Base-by-base conservation (phyloP, 2,113 vertebrate species). In the Ageneiosus marmoratus region DNA sequence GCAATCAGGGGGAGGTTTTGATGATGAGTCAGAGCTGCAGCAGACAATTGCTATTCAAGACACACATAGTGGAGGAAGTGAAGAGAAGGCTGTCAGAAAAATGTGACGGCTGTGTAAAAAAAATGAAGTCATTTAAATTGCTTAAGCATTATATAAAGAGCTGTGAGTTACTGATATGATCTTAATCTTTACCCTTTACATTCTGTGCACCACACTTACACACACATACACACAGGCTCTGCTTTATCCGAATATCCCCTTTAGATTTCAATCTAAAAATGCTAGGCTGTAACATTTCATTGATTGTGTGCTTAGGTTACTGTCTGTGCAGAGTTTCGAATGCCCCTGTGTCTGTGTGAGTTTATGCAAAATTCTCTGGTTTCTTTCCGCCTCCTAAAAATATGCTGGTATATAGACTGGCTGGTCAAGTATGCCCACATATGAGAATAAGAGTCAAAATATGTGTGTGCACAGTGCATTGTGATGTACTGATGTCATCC, bases 21-120 rank as follows among this genome's bases (percentile, higher is more conserved):
- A 51, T 62, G 81, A 75, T 76, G 72, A 76, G 73, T 83, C 81
- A 83, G 73, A 76, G 56, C 72, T 65, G 44, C 46, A 77, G 46
- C 29, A 77, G 70, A 82, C 56, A 75, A 62, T 63, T 27, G 16
- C 80, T 60, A 75, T 82, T 75, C 48, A 80, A 69, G 65, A 53
- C 48, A 69, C 46, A 69, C 63, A 37, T 48, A 80, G 63, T 53
- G 63, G 50, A 48, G 63, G 79, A 53, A 65, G 48, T 63, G 70
- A 75, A 75, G 41, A 46, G 50, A 46, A 58, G 67, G 24, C 53
- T 82, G 80, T 82, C 69, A 82, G 69, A 48, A 56, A n/a, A 82
- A 73, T 74, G 67, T 48, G 53, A 8, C 37, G 32, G 80, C 53
- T n/a, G 56, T 1, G 34, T 60, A 15, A 70, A 63, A 65, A 72